A percentile compares a stretch with the other conserved stretches of the same genome.
Conservation (phyloP, 2,113 vertebrate genomes). For the Recurvirostra avosetta region DNA sequence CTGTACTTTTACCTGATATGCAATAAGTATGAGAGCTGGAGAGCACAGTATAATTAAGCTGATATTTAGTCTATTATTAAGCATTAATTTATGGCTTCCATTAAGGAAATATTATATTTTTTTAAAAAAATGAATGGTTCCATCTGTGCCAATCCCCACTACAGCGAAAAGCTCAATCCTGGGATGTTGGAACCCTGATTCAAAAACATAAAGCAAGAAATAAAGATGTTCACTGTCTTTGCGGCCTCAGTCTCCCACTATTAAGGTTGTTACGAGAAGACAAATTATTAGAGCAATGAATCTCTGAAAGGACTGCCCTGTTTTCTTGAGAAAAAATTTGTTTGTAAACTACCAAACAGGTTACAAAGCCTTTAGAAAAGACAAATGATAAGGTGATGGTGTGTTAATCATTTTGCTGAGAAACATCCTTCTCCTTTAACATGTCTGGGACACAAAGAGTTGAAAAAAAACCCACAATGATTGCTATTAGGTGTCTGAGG, state of each 20-base stretch:
- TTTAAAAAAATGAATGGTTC: not conserved
- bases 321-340: not conserved
- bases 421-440: not conserved
- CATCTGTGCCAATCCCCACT: not conserved
- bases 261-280: not conserved
- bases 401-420: not conserved
- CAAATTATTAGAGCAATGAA: not conserved
- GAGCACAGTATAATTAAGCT: not conserved
- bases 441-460: not conserved
- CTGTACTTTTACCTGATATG: not conserved
- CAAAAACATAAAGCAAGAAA: not conserved
- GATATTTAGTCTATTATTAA: not conserved
- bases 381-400: not conserved
- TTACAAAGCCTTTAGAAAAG: not conserved
- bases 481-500: not conserved
- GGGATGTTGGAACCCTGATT: not conserved
- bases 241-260: not conserved
- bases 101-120: not conserved
- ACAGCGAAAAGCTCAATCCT: not conserved
- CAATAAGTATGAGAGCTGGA: not conserved
- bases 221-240: not conserved
- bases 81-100: not conserved
- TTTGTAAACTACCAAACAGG: not conserved
- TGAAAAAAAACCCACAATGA: not conserved
- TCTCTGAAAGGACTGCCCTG: not conserved